These are phyloP conservation scores for Caenorhabditis parvicauda DNA, from an alignment of 2,888 invertebrate genomes.

Conservation along the genomic window DNA sequence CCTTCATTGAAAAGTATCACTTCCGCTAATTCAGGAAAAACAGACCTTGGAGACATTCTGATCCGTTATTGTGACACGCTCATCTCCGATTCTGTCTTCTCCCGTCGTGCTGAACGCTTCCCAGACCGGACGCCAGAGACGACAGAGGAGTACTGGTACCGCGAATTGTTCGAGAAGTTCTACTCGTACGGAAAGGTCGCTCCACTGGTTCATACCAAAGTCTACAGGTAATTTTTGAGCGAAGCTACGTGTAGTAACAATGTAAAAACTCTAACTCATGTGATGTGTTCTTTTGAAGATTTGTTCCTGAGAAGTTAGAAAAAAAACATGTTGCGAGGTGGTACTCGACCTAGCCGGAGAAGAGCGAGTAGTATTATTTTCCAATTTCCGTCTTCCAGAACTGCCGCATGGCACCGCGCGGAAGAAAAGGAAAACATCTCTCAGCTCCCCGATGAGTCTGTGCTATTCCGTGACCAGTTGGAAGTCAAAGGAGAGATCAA, in stretches of 20 bases:
- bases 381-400: constrained; percentile 33
- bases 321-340: not conserved
- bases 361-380: not conserved
- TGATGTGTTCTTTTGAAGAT: not conserved
- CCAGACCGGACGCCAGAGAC: constrained; percentile 56
- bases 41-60: constrained; percentile 56
- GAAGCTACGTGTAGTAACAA: not conserved
- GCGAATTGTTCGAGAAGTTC: constrained; percentile 54
- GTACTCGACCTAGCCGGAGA: not conserved
- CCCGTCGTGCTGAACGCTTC: constrained; percentile 38
- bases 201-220: constrained; percentile 58
- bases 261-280: no score
- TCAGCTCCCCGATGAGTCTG: constrained; percentile 1
- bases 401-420: constrained; percentile 55
- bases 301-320: not conserved
- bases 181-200: constrained; percentile 52
- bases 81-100: constrained; percentile 44
- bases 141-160: constrained; percentile 52
- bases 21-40: constrained; percentile 38
- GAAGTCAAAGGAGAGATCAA: constrained; percentile 24
- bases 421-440: constrained; percentile 56
- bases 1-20: not conserved
- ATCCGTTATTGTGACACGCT: constrained; percentile 38
- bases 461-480: constrained; percentile 5
- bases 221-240: constrained; percentile 49